These are phyloP conservation scores for Cnemophilus loriae DNA, from an alignment of 2,113 vertebrate genomes.

Conservation along the genomic window DNA sequence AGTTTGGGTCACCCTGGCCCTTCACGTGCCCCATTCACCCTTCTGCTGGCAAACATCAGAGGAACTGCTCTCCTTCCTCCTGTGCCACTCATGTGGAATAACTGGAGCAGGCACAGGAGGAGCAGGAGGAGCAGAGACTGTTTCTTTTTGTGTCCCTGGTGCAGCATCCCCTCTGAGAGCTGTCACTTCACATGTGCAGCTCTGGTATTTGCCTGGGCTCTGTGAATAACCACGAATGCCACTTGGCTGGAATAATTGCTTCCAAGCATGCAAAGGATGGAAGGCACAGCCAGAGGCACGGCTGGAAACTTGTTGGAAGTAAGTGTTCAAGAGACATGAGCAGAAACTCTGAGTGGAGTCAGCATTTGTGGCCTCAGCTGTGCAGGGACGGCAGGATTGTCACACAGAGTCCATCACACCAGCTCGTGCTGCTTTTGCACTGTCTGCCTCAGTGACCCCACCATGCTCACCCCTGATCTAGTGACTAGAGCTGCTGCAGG, in stretches of 20 bases:
- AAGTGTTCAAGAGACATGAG: neutral
- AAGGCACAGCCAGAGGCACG: neutral
- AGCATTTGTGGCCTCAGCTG: neutral
- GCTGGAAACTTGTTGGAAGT: neutral
- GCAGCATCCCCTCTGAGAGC: neutral
- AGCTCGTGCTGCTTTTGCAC: neutral
- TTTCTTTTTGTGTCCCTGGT: neutral
- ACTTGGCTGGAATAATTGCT: neutral
- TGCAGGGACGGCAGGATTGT: neutral
- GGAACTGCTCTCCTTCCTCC: neutral
- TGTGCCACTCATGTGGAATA: neutral
- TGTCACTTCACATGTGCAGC: neutral
- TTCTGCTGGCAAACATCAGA: neutral
- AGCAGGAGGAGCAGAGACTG: neutral
- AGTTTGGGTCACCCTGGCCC: neutral
- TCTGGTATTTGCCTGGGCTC: neutral
- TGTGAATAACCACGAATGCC: neutral
- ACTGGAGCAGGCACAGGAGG: neutral
- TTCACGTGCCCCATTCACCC: fast-evolving
- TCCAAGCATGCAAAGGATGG: neutral
- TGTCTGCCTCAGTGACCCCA: neutral
- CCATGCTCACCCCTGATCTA: neutral
- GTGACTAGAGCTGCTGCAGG: neutral
- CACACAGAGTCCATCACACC: neutral
- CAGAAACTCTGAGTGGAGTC: neutral